A percentile compares a stretch with the other conserved stretches of the same genome.
Conservation (phyloP, 2,888 invertebrate species). For the Mellilla xanthometata region DNA sequence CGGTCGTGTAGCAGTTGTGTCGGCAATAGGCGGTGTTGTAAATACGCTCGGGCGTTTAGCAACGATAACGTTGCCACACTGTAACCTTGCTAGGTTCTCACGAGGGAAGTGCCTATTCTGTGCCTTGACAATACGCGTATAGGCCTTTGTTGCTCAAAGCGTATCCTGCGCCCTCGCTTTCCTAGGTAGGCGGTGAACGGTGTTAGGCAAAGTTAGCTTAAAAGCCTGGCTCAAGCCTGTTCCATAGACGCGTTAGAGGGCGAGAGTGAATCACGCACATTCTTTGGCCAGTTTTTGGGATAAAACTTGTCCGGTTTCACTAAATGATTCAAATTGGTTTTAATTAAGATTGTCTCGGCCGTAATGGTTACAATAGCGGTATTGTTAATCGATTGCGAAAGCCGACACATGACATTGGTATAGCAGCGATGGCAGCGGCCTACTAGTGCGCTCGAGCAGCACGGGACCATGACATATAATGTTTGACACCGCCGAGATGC, state of each 20-base stretch:
- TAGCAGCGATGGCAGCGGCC: constrained; percentile 72
- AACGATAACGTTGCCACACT: constrained; percentile 80
- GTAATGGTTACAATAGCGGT: constrained; percentile 47
- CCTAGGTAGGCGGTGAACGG: constrained; percentile 14
- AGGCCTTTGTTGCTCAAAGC: constrained; percentile 69
- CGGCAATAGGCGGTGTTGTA: constrained; percentile 76
- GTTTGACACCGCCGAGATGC: constrained; percentile 62
- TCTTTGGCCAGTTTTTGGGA: neutral
- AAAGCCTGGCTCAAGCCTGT: constrained; percentile 24
- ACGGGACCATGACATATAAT: constrained; percentile 76
- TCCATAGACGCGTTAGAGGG: constrained; percentile 20
- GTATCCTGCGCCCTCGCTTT: constrained; percentile 67
- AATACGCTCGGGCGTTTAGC: constrained; percentile 78
- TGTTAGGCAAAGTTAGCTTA: constrained; percentile 7
- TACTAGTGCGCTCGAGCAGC: constrained; percentile 78
- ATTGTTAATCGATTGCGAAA: constrained; percentile 71
- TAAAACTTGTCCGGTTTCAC: neutral
- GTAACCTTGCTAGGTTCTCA: constrained; percentile 81
- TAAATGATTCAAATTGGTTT: constrained; percentile 2
- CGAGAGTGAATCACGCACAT: constrained; percentile 31
- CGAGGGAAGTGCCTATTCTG: constrained; percentile 81
- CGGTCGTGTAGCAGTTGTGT: constrained; percentile 66
- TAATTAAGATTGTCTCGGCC: constrained; percentile 29
- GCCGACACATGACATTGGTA: constrained; percentile 78
- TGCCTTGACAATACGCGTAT: constrained; percentile 80